Evolutionary conservation across 2,888 invertebrate genomes (phyloP), one percentile per base, ranked within the genome.

Genomic region (Craniophora ligustri): DNA sequence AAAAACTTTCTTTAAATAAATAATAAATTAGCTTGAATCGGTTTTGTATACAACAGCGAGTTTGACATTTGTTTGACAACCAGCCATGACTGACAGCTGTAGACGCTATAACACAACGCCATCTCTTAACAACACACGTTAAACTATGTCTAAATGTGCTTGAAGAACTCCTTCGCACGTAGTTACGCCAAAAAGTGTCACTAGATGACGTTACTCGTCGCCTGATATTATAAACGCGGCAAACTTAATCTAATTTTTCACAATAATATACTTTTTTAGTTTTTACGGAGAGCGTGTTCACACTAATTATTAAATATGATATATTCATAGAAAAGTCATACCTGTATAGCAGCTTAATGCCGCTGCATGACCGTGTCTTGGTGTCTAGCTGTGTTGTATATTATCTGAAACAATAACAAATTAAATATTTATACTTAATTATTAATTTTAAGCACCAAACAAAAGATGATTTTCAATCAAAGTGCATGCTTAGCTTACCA

Each of bases 1-100:
- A 77, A 82, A 86, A 89, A 90, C 81, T 87, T 87, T 81, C 80
- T 85, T 75, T 82, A 85, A 88, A 89, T 90, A 88, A 92, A 91
- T 91, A 91, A 90, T 89, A 90, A 86, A 91, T 89, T 88, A 87
- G 91, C 91, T 92, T 90, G 89, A 87, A 79, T 87, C 79, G 78
- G 84, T 84, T 88, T 90, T 90, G 89, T 89, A 85, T 84, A 91
- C 89, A 91, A 87, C 76, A 86, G 77, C 78, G 81, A 65, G 56
- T 76, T 79, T 85, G 85, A 86, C 85, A 64, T 72, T 72, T 76
- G 68, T 71, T 71, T 81, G 82, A 82, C 81, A 75, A 65, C 55
- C 50, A 60, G 67, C 59, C 67, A 61, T 54, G 57, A 40, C 54
- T 65, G 69, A 70, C 76, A 78, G 72, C 72, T 75, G 73, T 69